These are phyloP conservation scores for Myoxocephalus aenaeus DNA, from an alignment of 2,797 vertebrate genomes.

Conservation along the genomic window DNA sequence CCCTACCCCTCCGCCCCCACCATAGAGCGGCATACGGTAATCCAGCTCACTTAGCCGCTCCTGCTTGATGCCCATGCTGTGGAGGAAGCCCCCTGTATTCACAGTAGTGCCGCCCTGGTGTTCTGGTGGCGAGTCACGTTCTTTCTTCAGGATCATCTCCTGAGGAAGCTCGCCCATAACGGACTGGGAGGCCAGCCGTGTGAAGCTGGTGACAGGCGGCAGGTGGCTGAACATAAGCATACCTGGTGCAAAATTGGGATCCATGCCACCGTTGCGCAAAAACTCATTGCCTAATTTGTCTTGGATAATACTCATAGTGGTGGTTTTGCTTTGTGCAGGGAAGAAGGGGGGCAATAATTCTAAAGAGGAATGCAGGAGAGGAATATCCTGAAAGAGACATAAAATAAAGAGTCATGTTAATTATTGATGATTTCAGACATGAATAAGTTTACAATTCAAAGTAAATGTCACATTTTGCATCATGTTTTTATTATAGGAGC, in stretches of 20 bases:
- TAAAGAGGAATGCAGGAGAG: slow-evolving; percentile 73
- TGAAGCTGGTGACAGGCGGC: slow-evolving; percentile 97
- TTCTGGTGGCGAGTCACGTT: slow-evolving; percentile 89
- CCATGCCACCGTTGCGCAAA: slow-evolving; percentile 94
- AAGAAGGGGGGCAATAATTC: slow-evolving; percentile 66
- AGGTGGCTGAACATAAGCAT: slow-evolving; percentile 99
- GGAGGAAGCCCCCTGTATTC: slow-evolving; percentile 82
- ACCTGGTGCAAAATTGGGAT: slow-evolving; percentile 92
- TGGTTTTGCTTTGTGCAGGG: slow-evolving; percentile 71
- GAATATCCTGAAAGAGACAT: slow-evolving; percentile 75
- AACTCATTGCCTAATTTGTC: slow-evolving; percentile 95
- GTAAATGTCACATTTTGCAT: background rate
- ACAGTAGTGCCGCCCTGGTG: slow-evolving; percentile 64
- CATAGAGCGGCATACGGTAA: slow-evolving; percentile 86
- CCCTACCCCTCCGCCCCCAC: slow-evolving; percentile 72
- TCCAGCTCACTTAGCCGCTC: slow-evolving; percentile 93
- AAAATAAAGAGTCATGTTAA: slow-evolving; percentile 1
- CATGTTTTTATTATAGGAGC: background rate
- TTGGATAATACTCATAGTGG: slow-evolving; percentile 89
- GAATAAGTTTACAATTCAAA: background rate
- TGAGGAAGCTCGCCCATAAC: slow-evolving; percentile 89
- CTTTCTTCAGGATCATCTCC: slow-evolving; percentile 98
- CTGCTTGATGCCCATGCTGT: slow-evolving; percentile 95
- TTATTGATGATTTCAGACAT: slow-evolving; percentile 10
- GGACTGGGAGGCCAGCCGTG: slow-evolving; percentile 90